These are phyloP conservation scores for Sarcophaga bullata DNA, from an alignment of 1,140 invertebrate genomes.

Conservation along the genomic window DNA sequence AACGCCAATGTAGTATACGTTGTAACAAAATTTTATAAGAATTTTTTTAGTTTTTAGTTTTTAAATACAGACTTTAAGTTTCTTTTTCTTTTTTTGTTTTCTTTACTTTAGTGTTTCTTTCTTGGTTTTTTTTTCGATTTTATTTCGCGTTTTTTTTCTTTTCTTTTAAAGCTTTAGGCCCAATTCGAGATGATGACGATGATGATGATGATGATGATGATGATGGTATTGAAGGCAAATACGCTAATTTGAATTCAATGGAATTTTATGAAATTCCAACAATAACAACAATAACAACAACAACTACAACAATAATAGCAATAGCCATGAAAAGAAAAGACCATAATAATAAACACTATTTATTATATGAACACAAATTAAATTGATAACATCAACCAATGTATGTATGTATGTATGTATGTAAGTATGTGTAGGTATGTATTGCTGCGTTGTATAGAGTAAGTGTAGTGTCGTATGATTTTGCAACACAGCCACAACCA, in stretches of 20 bases:
- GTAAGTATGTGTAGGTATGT: too few species aligned
- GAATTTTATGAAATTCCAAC: constrained; percentile 36
- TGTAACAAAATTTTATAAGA: too few species aligned
- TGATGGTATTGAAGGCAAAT: constrained; percentile 28
- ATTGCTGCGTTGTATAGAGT: too few species aligned
- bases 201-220: background rate
- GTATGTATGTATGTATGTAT: too few species aligned
- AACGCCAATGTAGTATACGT: too few species aligned
- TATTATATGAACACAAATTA: constrained; percentile 40
- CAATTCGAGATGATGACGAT: background rate
- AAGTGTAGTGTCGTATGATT: background rate
- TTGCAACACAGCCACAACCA: background rate
- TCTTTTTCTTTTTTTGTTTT: too few species aligned
- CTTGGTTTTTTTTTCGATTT: too few species aligned
- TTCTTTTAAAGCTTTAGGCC: constrained; percentile 18
- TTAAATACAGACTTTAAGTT: too few species aligned
- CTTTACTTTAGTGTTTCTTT: too few species aligned
- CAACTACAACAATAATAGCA: too few species aligned
- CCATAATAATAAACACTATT: constrained; percentile 40
- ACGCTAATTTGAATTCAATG: constrained; percentile 39
- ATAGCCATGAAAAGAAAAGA: too few species aligned
- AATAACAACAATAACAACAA: background rate
- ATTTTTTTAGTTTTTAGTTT: too few species aligned
- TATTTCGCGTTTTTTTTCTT: background rate
- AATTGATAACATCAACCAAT: constrained; percentile 38